Conservation (phyloP, 2,797 vertebrate species). For the Silurus aristotelis region DNA sequence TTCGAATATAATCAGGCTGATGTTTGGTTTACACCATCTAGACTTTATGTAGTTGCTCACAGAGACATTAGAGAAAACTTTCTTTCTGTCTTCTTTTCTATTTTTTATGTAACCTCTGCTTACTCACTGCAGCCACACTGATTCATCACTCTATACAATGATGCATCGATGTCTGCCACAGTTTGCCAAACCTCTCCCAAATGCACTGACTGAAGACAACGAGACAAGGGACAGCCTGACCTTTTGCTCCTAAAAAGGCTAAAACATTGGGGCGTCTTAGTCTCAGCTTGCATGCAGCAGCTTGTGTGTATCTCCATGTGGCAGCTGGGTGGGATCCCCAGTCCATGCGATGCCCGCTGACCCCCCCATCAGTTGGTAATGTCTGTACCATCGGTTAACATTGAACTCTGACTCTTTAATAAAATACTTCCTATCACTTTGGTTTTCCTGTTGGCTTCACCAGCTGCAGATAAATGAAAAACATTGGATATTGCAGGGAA, state of each 20-base stretch:
- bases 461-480: conserved; percentile 4
- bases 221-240: conserved; percentile 57
- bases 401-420: conserved; percentile 69
- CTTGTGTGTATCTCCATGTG: conserved; percentile 75
- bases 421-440: conserved; percentile 40
- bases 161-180: conserved; percentile 60
- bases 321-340: conserved; percentile 75
- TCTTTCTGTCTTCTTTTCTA: neutral
- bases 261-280: conserved; percentile 58
- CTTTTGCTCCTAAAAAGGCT: conserved; percentile 54
- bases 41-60: neutral
- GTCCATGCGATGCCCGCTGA: conserved; percentile 63
- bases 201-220: conserved; percentile 62
- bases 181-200: conserved; percentile 48
- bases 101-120: neutral
- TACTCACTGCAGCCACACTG: conserved; percentile 12
- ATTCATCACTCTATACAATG: conserved; percentile 47
- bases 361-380: conserved; percentile 62
- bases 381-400: conserved; percentile 71
- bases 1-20: neutral
- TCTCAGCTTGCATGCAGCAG: conserved; percentile 65
- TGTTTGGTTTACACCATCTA: neutral
- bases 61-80: neutral
- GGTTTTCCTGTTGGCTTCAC: conserved; percentile 21
- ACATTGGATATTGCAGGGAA: neutral